Percentiles rank a stretch among this genome's conserved stretches.
Conservation (phyloP, 2,797 vertebrate genomes). For the Pseudochirops cupreus region DNA sequence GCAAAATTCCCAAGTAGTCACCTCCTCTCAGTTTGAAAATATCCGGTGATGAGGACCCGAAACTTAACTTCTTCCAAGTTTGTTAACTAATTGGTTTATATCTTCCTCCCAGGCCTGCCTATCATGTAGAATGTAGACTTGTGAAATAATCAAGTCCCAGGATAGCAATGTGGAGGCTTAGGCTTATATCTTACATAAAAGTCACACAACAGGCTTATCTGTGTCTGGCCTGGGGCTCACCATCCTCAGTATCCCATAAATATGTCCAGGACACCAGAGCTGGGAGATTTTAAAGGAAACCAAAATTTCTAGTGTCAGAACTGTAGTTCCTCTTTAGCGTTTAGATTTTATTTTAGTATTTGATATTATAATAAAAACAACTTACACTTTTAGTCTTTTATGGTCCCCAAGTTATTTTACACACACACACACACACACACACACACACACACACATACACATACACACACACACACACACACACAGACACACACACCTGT, state of each 20-base stretch:
- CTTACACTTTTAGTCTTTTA: not conserved
- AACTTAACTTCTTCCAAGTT: conserved; percentile 36
- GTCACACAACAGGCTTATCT: conserved; percentile 59
- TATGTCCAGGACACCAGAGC: not conserved
- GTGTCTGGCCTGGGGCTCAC: conserved; percentile 45
- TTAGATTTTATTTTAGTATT: not conserved
- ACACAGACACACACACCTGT: not conserved
- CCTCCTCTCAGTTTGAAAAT: not conserved
- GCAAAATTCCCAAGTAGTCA: not conserved
- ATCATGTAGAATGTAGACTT: conserved; percentile 55
- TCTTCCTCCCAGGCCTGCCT: conserved; percentile 29
- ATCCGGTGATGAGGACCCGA: not conserved
- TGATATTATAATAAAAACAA: not conserved
- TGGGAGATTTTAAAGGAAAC: not conserved
- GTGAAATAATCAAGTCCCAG: conserved; percentile 64
- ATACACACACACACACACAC: too few species aligned
- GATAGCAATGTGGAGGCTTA: conserved; percentile 29
- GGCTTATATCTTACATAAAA: conserved; percentile 75
- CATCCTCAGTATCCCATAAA: conserved; percentile 48
- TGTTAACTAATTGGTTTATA: conserved; percentile 31
- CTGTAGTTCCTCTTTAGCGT: not conserved
- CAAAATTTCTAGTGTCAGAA: not conserved
- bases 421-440: too few species aligned
- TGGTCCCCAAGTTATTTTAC: not conserved
- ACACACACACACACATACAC: too few species aligned